Evolutionary conservation across 2,888 invertebrate species (phyloP), one percentile per base, ranked within the genome.

Genomic region (Chrysomela aeneicollis): DNA sequence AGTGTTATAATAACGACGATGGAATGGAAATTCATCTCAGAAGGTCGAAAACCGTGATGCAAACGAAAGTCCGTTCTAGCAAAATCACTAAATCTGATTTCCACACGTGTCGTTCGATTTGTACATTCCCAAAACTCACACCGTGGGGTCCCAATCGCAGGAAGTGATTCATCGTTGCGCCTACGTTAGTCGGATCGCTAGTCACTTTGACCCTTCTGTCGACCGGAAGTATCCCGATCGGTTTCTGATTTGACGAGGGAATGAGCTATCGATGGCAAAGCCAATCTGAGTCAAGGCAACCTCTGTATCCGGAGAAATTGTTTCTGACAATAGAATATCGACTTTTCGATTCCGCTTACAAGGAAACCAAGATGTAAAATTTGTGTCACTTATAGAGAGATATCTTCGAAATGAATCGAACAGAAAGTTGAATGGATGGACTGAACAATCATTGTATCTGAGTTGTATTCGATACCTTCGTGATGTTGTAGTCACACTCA

Each of bases 91-190:
- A 26, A 57, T 46, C 57, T 46, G 22, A 37, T 57, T 57, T 57
- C 46, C 42, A 37, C 57, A 57, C 57, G 57, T 57, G 46, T 57
- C 46, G 57, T 46, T 57, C 57, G 57, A 57, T 46, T 57, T 46
- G 18, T 46, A 26, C 57, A 21, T 17, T 12, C 46, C 46, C 46
- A 46, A 57, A 57, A 57, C 46, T 21, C 57, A 57, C 57, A 46
- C 57, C 46, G 46, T 22, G 46, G 57, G 57, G 32, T 37, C 26
- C 26, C 42, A 57, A 57, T 57, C 57, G 46, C 26, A 21, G 46
- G 18, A 57, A 57, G 57, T 57, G 57, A 57, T 57, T 57, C 46
- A 57, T 57, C 15, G 46, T 42, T 42, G 15, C 42, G 42, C 6
- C 17, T 46, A 42, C 46, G 57, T 57, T 42, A 57, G 57, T 57